These are phyloP conservation scores for Hydrotaea cyrtoneurina DNA, from an alignment of 2,888 invertebrate genomes.

Conservation along the genomic window DNA sequence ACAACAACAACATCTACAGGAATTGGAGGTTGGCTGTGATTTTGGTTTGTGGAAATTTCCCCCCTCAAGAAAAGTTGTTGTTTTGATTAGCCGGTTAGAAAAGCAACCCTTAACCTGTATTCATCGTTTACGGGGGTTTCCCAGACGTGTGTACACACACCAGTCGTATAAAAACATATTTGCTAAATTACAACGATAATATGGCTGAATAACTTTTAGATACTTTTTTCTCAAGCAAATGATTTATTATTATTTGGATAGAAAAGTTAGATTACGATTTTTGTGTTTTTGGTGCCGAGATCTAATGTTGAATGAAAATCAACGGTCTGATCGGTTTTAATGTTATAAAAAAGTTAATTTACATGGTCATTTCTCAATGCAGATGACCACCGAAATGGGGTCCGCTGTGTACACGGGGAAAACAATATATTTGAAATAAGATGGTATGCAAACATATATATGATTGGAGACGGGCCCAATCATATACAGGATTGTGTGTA, in stretches of 20 bases:
- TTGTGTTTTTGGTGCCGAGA: no score
- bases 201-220: neutral
- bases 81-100: constrained; percentile 46
- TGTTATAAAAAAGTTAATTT: no score
- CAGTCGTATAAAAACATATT: constrained; percentile 47
- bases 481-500: no score
- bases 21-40: neutral
- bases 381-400: no score
- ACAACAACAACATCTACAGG: neutral
- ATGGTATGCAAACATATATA: no score
- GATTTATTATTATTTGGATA: neutral
- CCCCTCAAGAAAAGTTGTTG: constrained; percentile 11
- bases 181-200: constrained; percentile 21
- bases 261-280: no score
- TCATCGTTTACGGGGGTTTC: neutral
- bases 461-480: no score
- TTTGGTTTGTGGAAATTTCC: constrained; percentile 9
- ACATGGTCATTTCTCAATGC: no score
- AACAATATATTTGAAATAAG: no score
- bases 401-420: no score
- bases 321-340: no score
- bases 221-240: constrained; percentile 4
- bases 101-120: constrained; percentile 50
- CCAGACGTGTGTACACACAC: constrained; percentile 7
- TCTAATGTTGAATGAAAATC: no score